Evolutionary conservation across 2,113 vertebrate species (phyloP), one percentile per base, ranked within the genome.

Genomic region (Nanger granti): DNA sequence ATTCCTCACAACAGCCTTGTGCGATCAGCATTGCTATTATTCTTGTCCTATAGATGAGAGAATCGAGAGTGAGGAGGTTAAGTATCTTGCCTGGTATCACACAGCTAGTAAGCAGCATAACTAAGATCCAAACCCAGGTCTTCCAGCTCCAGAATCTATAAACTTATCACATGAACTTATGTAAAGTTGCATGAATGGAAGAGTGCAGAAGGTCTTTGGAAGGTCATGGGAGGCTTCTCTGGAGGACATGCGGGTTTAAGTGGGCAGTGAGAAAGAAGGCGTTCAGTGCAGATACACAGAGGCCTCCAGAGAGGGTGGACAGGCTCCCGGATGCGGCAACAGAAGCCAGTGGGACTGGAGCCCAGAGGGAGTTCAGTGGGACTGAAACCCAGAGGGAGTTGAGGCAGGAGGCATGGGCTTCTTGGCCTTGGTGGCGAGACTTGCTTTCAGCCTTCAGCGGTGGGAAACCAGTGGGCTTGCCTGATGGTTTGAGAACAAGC

Each of bases 361-460:
- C 5, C 2, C 4, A 4, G 8, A 6, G 29, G 34, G 29, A 37
- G 18, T 2, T 41, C 41, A 13, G 4, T 7, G 69, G 76, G 69
- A 1, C 3, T 3, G 1, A 10, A 57, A 20, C 5, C 2, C 4
- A 4, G 8, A 6, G 29, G 34, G 29, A 37, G 24, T 2, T 41
- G 54, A n/a, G n/a, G 13, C 13, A 4, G 34, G 10, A 87, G 24
- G 15, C 0, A 0, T 4, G n/a, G 20, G 6, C 9, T 8, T 89
- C 15, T 5, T 60, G n/a, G 15, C 37, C 37, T 2, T 7, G 8
- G 7, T 24, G 5, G 82, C 8, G 9, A 80, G 18, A 9, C 9
- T 8, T 12, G 24, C 28, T 69, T 64, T 22, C 18, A 20, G 1
- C 1, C 14, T 17, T 1, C 6, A 4, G 3, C 0, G 2, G 20